Base-by-base conservation (phyloP, 2,888 invertebrate species). In the Onchidella celtica region DNA sequence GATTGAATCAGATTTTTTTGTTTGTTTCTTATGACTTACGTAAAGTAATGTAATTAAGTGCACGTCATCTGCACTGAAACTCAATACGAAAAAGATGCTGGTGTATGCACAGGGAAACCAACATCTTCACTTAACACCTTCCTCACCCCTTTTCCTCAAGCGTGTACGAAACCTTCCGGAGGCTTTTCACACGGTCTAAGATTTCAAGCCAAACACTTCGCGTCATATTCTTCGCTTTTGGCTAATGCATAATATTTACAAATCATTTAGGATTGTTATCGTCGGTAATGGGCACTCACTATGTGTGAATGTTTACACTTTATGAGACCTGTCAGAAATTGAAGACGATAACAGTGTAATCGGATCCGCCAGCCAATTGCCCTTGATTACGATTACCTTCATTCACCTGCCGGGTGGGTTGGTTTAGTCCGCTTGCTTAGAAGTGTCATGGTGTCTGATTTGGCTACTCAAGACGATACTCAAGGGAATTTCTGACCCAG, bases 361-460 rank as follows among this genome's bases (percentile, higher is more conserved):
- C 24, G 27, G 36, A n/a, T 27, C 59, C 59, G 61, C 59, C 47
- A 32, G 27, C 59, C 34, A 32, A n/a, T 72, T 32, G 55, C 27
- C n/a, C 14, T 34, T 72, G 29, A 9, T 24, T 4, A 24, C n/a
- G 61, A 9, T 59, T 73, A 73, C 73, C 73, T 73, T 61, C 47
- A 17, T 29, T 47, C 73, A 73, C 73, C 73, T 73, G 73, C 59
- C 34, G 47, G 17, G 9, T 47, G 17, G 47, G 6, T 17, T 47
- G 9, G 47, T 47, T 47, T 73, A n/a, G 24, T 27, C n/a, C 27
- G 24, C 9, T 27, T 36, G 17, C 73, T 73, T 61, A 14, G 14
- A 24, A 59, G 73, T 73, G 73, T 73, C 73, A 73, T 34, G 73
- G 73, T 36, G 36, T 34, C 27, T 73, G 73, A 73, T 73, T 73